Evolutionary conservation across 2,888 invertebrate species (phyloP), one percentile per base, ranked within the genome.

Genomic region (Pseudoips prasinana): DNA sequence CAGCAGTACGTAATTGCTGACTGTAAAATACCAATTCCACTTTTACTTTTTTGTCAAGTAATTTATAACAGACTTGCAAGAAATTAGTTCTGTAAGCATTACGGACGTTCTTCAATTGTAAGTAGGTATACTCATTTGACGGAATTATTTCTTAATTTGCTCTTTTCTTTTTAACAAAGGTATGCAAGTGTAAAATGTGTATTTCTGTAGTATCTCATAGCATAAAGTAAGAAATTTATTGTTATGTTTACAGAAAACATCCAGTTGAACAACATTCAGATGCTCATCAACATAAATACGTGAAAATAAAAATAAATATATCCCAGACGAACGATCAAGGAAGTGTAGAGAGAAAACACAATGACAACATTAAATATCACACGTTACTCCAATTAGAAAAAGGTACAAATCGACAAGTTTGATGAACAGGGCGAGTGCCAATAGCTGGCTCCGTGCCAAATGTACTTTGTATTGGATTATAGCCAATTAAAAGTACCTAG

Each of bases 391-490:
- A 75, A 81, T 80, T 73, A 70, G 66, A 80, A 85, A 84, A 85
- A 81, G 73, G 69, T 72, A 78, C 65, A 86, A 85, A 86, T 84
- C 77, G 64, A 85, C 73, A 78, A 74, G 67, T 83, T 84, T 84
- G 82, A 87, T 83, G 81, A 78, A 80, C 77, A 77, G 73, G 71
- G 69, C 74, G 60, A 80, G 79, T 77, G 81, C 78, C 81, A 71
- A 86, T 84, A 73, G 62, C 59, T 88, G 88, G 88, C 76, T 18
- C 1, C 3, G 1, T 59, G 82, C 87, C 88, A 88, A 73, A 75
- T 79, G 82, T 80, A 86, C 80, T 87, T 85, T 83, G 80, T 79
- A 84, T 86, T 87, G 87, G 88, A 88, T 85, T 84, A 80, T 63
- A 77, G 86, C 88, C 88, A 88, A 87, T 88, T 87, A 88, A 86